Conservation (phyloP, 2,113 vertebrate genomes). For the Mungos mungo region DNA sequence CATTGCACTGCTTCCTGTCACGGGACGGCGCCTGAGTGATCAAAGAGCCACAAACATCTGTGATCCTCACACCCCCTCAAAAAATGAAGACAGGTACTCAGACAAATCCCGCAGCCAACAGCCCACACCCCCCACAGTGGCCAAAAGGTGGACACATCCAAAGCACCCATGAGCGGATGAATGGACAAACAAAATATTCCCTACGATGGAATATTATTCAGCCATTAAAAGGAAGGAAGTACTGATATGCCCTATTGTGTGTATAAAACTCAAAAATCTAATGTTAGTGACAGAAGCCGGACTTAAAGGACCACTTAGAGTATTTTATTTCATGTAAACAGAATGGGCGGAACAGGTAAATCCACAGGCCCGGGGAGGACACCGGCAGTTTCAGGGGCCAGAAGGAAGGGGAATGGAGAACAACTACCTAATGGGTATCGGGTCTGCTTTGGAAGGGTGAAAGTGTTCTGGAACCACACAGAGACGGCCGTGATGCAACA, state of each 20-base stretch:
- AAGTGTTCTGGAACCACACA: neutral
- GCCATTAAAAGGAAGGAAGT: neutral
- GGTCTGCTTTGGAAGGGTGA: neutral
- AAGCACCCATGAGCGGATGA: neutral
- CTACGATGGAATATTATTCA: neutral
- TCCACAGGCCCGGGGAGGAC: neutral
- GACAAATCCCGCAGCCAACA: neutral
- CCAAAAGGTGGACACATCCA: neutral
- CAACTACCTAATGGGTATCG: neutral
- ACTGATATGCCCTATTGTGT: fast-evolving
- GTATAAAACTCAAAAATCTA: neutral
- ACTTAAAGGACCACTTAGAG: neutral
- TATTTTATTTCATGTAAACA: no score
- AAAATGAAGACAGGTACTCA: neutral
- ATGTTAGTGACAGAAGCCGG: neutral
- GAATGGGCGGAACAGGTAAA: neutral
- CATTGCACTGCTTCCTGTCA: neutral
- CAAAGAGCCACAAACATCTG: neutral
- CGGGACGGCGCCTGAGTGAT: neutral
- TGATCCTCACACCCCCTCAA: neutral
- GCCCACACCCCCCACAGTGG: neutral
- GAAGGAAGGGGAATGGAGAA: neutral
- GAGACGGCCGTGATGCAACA: neutral
- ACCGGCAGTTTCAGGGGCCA: neutral
- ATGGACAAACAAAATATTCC: neutral